Base-by-base conservation (phyloP, 2,113 vertebrate species). In the Lasiurus borealis region DNA sequence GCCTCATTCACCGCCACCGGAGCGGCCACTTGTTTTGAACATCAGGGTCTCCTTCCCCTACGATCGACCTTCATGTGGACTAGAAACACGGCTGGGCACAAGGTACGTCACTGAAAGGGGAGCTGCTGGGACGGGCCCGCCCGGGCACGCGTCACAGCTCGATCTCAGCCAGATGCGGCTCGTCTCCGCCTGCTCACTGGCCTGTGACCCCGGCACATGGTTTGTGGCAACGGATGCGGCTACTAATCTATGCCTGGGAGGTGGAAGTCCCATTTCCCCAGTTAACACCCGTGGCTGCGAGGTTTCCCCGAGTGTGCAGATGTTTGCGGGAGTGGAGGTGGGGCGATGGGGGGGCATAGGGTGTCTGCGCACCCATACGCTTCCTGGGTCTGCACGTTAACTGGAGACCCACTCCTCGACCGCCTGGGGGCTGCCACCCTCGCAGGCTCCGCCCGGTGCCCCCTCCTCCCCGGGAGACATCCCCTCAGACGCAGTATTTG, bases 301-400 rank as follows among this genome's bases (percentile, higher is more conserved):
- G 0, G 36, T 44, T 54, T 54, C 34, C 81, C 34, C 10, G 57
- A 46, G 29, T 44, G 3, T 0, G 0, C 6, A 54, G 90, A 23
- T 7, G 1, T 34, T 69, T 8, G 36, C 10, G 1, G 48, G 23
- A n/a, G n/a, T n/a, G n/a, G n/a, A 29, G 14, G 6, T 19, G 18
- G 54, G 54, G 18, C 0, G 2, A 8, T 0, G 31, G 15, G 2
- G 48, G 44, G 66, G 2, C 10, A 0, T 0, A 3, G 0, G 21
- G 18, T 7, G 76, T 15, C 8, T 4, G n/a, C 0, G 85, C 15
- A 3, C 83, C 85, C 50, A 46, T 57, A 8, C 16, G 0, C 62
- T 80, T 86, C 90, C 94, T 48, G 81, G 57, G 71, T 54, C 85
- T 57, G 52, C 16, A 1, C 23, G 1, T 13, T 68, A 36, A 72